Evolutionary conservation across 1,140 invertebrate species (phyloP), one percentile per base, ranked within the genome.

Genomic region (Neodiprion virginianus): DNA sequence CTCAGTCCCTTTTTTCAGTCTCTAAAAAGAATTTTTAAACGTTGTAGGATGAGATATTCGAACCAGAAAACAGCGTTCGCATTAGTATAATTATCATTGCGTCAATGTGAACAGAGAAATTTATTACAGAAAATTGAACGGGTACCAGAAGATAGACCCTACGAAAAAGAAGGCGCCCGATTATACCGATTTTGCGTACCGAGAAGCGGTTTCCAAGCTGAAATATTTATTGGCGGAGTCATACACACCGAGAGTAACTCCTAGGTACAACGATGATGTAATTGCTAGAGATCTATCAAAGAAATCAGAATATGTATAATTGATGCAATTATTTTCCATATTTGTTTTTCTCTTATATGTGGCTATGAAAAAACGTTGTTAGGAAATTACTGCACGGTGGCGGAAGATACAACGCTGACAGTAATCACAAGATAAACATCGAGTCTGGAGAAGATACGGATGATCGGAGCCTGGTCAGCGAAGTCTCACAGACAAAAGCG

Each of bases 181-280:
- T 87, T 95, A 95, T 79, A 95, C 94, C 0, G 95, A 96, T 80
- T 89, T 93, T 72, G 94, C 94, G 4, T 95, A 96, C 79, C 92
- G 93, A 78, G 94, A 96, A 86, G 95, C 95, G 4, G 94, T 96
- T 1, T 92, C 92, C 0, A 92, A 95, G 73, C 82, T 96, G 10
- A 92, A 93, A 83, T 93, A 94, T 83, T 90, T 95, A 76, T 84
- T 95, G 72, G 92, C 93, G 4, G 94, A 95, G 77, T 94, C 93
- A 73, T 95, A 94, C 79, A 89, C 91, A n/a, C 91, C 92, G 70
- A 84, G 87, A 66, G 86, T 86, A 71, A 79, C 79, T 79, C 87
- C 80, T 69, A 84, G 81, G 82, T 83, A 75, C 23, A 70, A 48
- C 12, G 1, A 40, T 40, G 28, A 40, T 40, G 28, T 40, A 40